Base-by-base conservation (phyloP, 1,140 invertebrate genomes). In the Hylyphantes graminicola region DNA sequence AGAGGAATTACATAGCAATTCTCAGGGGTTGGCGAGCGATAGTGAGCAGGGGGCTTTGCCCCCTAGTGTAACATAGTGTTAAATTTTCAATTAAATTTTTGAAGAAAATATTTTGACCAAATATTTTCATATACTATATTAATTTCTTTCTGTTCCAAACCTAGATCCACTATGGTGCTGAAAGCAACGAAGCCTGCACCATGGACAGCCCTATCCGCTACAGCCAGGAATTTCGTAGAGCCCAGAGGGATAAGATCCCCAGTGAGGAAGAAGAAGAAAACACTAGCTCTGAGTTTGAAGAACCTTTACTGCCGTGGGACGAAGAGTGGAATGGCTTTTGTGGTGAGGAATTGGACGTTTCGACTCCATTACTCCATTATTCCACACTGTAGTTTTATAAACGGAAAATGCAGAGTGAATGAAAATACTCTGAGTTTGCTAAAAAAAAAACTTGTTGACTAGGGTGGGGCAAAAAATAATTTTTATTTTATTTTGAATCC, bases 141-240 rank as follows among this genome's bases (percentile, higher is more conserved):
- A 1, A 35, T 35, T 35, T 35, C 17, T 64, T 15, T n/a, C 17
- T 67, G 9, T 67, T 67, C 21, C 12, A 83, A 55, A 17, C 78
- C 48, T 51, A 86, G 76, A 65, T 86, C 2, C 82, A 87, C 10
- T 85, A 57, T 61, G 72, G 51, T 59, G 86, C 86, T 57, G 85
- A 87, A 70, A 78, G 82, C 35, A 85, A 86, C 35, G 76, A 78
- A 67, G 85, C 86, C 4, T 86, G 86, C 48, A 86, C 85, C n/a
- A 85, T 78, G 64, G 85, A 87, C 17, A 78, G 76, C 53, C 86
- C 86, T 21, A 86, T 87, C 78, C 70, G 86, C 6, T 87, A 87
- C 48, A 87, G 85, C 21, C 70, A 77, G 55, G 86, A 87, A 67
- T 87, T 86, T 48, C 64, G 85, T 12, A 48, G 68, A 54, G 85